Base-by-base conservation (phyloP, 2,888 invertebrate genomes). In the Ditula angustiorana region DNA sequence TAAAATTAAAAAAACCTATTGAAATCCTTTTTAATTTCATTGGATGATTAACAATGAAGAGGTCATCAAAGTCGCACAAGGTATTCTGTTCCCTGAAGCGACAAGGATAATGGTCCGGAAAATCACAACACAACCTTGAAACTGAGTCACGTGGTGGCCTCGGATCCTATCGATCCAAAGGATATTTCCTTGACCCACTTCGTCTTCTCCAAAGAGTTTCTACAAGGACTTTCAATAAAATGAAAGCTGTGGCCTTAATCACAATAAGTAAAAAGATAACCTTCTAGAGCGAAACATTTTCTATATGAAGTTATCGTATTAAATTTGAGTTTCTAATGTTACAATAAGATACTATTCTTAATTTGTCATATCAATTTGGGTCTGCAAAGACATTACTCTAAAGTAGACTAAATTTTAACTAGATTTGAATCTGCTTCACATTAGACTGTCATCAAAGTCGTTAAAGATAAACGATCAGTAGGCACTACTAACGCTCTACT, bases 181-280 rank as follows among this genome's bases (percentile, higher is more conserved):
- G 82, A 78, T 68, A 71, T 79, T 72, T 77, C 85, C 85, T 81
- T 86, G 86, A 81, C 86, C 80, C 58, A 78, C 56, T 80, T 81
- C 41, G 61, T 24, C 65, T 66, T 57, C 61, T 52, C 30, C 41
- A 37, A 52, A 44, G 30, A 35, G 26, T 58, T 50, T 52, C 58
- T 33, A 52, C 63, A 64, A 59, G 64, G 64, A 53, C 58, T 47
- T 64, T 35, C 16, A 16, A 21, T 57, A 30, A 28, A 35, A 37
- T 26, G 63, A 58, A 57, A 63, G 44, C 49, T 44, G 8, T 44
- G 47, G 24, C 50, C 57, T 63, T 24, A 50, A 63, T 63, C 57
- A 57, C 47, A 41, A 47, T 30, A 37, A 50, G 50, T n/a, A n/a
- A n/a, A n/a, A n/a, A 19, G 21, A 2, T 30, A 19, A 30, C 50